Conservation (phyloP, 2,888 invertebrate species). For the Conistra vaccinii region DNA sequence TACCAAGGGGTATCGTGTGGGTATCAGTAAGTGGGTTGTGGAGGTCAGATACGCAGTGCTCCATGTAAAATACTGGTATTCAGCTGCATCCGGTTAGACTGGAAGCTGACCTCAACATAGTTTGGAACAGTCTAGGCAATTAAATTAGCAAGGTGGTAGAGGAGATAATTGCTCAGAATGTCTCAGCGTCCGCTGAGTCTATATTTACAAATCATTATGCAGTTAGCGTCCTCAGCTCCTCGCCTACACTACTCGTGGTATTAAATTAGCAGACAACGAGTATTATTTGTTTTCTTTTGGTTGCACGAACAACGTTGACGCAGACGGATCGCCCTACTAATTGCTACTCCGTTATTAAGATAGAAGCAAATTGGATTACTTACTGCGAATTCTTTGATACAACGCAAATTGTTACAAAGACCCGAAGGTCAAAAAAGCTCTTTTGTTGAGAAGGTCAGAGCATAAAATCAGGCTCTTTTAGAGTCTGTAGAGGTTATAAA, state of each 20-base stretch:
- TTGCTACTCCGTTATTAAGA: conserved; percentile 31
- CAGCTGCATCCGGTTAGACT: not conserved
- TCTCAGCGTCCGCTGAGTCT: too few relatives aligned
- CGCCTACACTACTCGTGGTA: conserved; percentile 5
- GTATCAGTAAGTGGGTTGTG: not conserved
- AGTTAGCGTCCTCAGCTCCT: conserved; percentile 1
- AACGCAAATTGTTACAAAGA: conserved; percentile 28
- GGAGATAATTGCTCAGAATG: not conserved
- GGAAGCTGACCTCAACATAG: not conserved
- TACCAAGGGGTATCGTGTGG: not conserved
- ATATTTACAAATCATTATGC: conserved; percentile 32
- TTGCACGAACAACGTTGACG: conserved; percentile 40
- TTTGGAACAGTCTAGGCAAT: not conserved
- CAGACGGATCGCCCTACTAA: conserved; percentile 46
- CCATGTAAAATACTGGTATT: not conserved
- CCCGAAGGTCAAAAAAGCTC: conserved; percentile 5
- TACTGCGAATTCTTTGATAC: conserved; percentile 14
- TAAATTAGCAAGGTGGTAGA: not conserved
- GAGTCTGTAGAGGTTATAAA: conserved; percentile 11
- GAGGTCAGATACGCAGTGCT: not conserved
- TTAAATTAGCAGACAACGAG: conserved; percentile 21
- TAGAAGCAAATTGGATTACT: conserved; percentile 46
- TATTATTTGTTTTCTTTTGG: conserved; percentile 37
- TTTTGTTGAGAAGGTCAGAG: conserved; percentile 10
- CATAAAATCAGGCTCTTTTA: conserved; percentile 11